Base-by-base conservation (phyloP, 2,888 invertebrate genomes). In the Orthosia incerta region DNA sequence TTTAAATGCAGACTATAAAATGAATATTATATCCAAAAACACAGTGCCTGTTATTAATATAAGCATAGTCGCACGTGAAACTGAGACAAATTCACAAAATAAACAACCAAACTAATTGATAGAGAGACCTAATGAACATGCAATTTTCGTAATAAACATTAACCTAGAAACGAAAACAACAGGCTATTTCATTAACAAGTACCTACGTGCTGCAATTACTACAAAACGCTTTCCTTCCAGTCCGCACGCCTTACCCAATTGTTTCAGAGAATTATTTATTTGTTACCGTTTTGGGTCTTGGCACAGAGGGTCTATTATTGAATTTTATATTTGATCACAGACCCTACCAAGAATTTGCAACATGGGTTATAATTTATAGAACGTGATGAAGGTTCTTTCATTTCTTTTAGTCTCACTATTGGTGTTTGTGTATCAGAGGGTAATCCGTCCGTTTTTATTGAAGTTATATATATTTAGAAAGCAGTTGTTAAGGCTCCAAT, bases 211-310 rank as follows among this genome's bases (percentile, higher is more conserved):
- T 71, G 63, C 74, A 82, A 83, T 73, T 72, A 75, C 51, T 4
- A 23, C 50, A 31, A 63, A 81, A 75, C 64, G 39, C 12, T 68
- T 69, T 31, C n/a, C 65, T 69, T 31, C n/a, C 65, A 51, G 39
- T 67, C 26, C 57, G 51, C 67, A 70, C 61, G 73, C 60, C 68
- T 67, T 61, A 61, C 57, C 48, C 23, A 72, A 76, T 65, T 70
- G 67, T 75, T 72, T 64, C 53, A 71, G 53, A 51, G 61, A 82
- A 76, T 80, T 68, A 62, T 72, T 71, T 69, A 81, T 75, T 68
- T 59, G 39, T 62, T 71, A 61, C 45, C 51, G 16, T 61, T 59
- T 39, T 55, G 55, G 39, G 50, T 56, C 46, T 71, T 48, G 45
- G 57, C 55, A 60, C 64, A 60, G 65, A 53, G 55, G 31, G 26